Conservation (phyloP, 2,797 vertebrate genomes). For the Bucorvus abyssinicus region DNA sequence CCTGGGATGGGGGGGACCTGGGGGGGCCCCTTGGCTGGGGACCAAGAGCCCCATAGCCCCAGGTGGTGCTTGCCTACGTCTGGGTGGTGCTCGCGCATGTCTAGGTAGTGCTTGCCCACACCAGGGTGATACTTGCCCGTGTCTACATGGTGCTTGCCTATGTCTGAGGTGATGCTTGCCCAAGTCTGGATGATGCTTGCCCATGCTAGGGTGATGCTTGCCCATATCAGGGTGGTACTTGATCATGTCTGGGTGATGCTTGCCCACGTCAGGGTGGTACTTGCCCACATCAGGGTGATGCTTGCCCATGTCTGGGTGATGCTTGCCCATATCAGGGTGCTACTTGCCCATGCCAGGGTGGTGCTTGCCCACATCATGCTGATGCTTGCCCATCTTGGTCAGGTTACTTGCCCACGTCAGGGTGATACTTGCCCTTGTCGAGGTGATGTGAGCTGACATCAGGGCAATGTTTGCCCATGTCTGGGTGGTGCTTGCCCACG, state of each 20-base stretch:
- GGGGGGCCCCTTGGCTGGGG: too few relatives aligned
- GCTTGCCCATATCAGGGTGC: background rate
- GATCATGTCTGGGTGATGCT: background rate
- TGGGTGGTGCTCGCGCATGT: too few relatives aligned
- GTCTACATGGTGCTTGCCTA: too few relatives aligned
- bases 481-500: background rate
- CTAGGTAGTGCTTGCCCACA: background rate
- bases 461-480: background rate
- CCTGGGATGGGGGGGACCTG: too few relatives aligned
- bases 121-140: background rate
- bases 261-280: background rate
- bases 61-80: background rate
- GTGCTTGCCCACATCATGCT: background rate
- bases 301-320: background rate
- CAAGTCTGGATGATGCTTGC: background rate
- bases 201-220: background rate
- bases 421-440: background rate
- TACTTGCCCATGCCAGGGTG: background rate
- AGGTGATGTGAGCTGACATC: background rate
- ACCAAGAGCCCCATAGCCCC: too few relatives aligned
- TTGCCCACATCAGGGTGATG: background rate
- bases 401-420: too few relatives aligned
- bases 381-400: background rate
- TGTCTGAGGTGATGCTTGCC: background rate
- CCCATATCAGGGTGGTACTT: fast-evolving